Conservation (phyloP, 2,113 vertebrate genomes). For the Pungitius pungitius region DNA sequence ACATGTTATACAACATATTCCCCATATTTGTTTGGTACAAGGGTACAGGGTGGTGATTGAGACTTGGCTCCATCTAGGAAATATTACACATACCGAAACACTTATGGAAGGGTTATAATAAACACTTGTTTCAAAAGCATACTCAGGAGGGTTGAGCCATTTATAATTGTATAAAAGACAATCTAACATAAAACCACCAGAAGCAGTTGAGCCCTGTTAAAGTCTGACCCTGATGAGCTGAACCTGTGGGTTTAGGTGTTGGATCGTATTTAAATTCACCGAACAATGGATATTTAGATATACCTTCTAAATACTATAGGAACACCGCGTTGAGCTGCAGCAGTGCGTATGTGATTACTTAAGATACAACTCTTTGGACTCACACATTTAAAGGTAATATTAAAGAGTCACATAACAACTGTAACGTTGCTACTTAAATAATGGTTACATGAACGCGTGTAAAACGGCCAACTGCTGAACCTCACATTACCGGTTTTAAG, state of each 20-base stretch:
- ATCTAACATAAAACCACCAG: not conserved
- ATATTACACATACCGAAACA: not conserved
- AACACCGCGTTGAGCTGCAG: not conserved
- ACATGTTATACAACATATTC: no score
- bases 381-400: not conserved
- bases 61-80: not conserved
- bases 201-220: not conserved
- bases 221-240: not conserved
- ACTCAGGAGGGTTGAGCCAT: not conserved
- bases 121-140: not conserved
- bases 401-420: not conserved
- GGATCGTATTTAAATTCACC: no score
- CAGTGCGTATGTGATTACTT: not conserved
- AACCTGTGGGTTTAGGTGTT: not conserved
- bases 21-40: not conserved
- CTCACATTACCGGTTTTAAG: not conserved
- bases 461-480: not conserved
- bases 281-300: not conserved
- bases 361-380: not conserved
- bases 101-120: not conserved
- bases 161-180: not conserved
- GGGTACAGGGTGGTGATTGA: not conserved
- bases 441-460: not conserved
- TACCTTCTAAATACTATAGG: not conserved
- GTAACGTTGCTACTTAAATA: not conserved